Base-by-base conservation (phyloP, 1,140 invertebrate species). In the Cotesia vestalis region DNA sequence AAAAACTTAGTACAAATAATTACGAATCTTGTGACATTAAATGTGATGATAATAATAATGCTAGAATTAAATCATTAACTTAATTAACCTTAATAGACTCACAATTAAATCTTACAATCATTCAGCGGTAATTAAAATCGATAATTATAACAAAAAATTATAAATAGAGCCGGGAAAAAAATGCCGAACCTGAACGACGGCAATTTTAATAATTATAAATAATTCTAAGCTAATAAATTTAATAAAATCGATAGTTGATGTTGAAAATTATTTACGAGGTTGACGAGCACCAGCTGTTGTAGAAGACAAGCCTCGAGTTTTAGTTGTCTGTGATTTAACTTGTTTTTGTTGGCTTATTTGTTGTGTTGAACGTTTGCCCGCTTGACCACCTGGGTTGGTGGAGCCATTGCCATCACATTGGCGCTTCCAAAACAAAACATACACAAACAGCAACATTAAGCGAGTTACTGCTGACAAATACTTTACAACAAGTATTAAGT, bases 341-440 rank as follows among this genome's bases (percentile, higher is more conserved):
- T 66, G 36, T 67, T 40, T 38, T 71, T 70, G 72, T 71, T 74
- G 69, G 74, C 76, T 83, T 75, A 82, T 74, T 83, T 80, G 78
- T 76, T 81, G 76, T 78, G 79, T 75, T 76, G 81, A 78, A 78
- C 79, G 81, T 73, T 82, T 81, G 76, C 76, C 76, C 77, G 76
- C 68, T 77, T 81, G 80, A 70, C 77, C 76, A 76, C 74, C 79
- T 76, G 78, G 67, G 66, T 78, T 68, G 78, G 72, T 76, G 78
- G 79, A 64, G 72, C 80, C 78, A 78, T 81, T 79, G 72, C 76
- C 79, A 76, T 81, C 82, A 75, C 80, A 82, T 80, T 83, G 81
- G 79, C 80, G 80, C 82, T 83, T 85, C 79, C 82, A 82, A 84
- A 84, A 83, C 75, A 84, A 83, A 80, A 81, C 75, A 85, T 78